Percentiles rank a stretch among this genome's conserved stretches.
Conservation (phyloP, 2,888 invertebrate genomes). For the Thera obeliscata region DNA sequence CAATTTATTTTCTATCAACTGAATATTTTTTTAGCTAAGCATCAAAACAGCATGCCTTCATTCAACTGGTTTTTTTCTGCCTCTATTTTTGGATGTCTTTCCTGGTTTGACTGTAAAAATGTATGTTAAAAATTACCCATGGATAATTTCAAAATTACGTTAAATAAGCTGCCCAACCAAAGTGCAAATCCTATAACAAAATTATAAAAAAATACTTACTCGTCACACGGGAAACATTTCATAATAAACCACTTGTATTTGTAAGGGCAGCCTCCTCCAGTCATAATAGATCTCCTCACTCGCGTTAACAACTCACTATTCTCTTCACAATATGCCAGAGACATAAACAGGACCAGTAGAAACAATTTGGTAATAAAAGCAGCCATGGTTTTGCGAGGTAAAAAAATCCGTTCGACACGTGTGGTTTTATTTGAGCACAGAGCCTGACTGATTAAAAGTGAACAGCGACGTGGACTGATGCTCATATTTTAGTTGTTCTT, state of each 20-base stretch:
- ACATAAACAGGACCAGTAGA: slow-evolving; percentile 11
- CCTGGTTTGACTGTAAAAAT: too few relatives aligned
- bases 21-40: too few relatives aligned
- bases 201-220: slow-evolving; percentile 11
- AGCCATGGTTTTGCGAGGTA: slow-evolving; percentile 7
- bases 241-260: slow-evolving; percentile 10
- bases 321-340: slow-evolving; percentile 15
- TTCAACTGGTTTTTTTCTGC: too few relatives aligned
- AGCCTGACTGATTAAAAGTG: too few relatives aligned
- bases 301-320: slow-evolving; percentile 13
- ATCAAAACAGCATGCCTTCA: too few relatives aligned
- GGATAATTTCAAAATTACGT: too few relatives aligned
- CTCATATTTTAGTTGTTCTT: too few relatives aligned
- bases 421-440: not conserved
- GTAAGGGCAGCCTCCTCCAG: slow-evolving; percentile 11
- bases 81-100: too few relatives aligned
- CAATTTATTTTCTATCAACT: too few relatives aligned
- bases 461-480: too few relatives aligned
- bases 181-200: not conserved
- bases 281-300: slow-evolving; percentile 14
- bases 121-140: too few relatives aligned
- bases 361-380: slow-evolving; percentile 22
- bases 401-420: not conserved
- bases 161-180: too few relatives aligned
- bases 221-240: slow-evolving; percentile 18